Evolutionary conservation across 1,140 invertebrate species (phyloP), one percentile per base, ranked within the genome.

Genomic region (Coptotermes formosanus): DNA sequence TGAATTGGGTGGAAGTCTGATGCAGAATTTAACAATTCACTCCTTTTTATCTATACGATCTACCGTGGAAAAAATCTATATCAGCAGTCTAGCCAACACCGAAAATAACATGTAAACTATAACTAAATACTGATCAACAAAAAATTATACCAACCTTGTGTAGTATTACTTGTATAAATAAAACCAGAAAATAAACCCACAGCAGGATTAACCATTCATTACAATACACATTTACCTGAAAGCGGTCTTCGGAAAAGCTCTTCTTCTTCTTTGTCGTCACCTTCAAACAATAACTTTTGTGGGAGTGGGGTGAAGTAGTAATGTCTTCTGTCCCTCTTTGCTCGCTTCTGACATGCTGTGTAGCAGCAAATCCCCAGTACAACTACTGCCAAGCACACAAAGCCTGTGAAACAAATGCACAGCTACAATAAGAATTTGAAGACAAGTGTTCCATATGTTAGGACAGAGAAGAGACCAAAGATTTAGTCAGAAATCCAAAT

Each of bases 221-320:
- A 55, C 19, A 19, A 38, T 0, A 55, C 14, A 55, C 21, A 55
- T 89, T 90, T 89, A 93, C 93, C 91, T 88, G 90, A 91, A 25
- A 92, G 88, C n/a, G 93, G 93, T 75, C 93, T 92, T 85, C 92
- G 92, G 87, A 94, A 95, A 86, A 94, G 90, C 89, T 94, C 94
- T 19, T 93, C 92, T 90, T 94, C 94, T 85, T 94, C 93, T 87
- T 93, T 93, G 87, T 94, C 93, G 87, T 93, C 93, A 88, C 94
- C 93, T 85, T 94, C 93, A 84, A 94, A 92, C 45, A 92, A 92
- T 59, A 92, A 92, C 8, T 88, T 87, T 85, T 92, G 91, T 30
- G 91, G 90, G 44, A 92, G 59, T 64, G 91, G 85, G 12, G 90
- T 91, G 88, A 91, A 92, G 83, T 88, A 92, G 87, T 90, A 91